Percentiles rank a stretch among this genome's conserved stretches.
phyloP scores from a whole-genome alignment of 2,113 vertebrate species.

The Tachysurus fulvidraco region DNA sequence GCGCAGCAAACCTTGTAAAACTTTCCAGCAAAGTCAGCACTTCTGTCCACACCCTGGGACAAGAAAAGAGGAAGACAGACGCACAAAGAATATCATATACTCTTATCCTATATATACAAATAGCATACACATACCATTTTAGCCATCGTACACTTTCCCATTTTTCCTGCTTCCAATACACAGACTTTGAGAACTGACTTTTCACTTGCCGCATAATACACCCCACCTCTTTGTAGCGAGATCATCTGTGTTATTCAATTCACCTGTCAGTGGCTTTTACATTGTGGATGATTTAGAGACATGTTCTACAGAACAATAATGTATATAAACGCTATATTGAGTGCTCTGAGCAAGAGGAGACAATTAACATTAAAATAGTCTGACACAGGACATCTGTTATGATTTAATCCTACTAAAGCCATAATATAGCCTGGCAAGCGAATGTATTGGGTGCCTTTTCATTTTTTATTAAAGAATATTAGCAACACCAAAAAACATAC shows the following conservation, averaged over 20 bases:
- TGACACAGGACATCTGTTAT: background rate
- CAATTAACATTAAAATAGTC: background rate
- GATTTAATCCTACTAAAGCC: background rate
- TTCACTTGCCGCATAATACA: too few species aligned
- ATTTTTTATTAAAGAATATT: background rate
- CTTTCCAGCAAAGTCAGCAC: slow-evolving; percentile 2
- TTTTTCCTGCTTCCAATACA: too few species aligned
- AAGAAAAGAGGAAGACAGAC: background rate
- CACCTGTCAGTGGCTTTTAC: background rate
- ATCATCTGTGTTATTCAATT: too few species aligned
- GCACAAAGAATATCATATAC: background rate
- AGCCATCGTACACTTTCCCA: too few species aligned
- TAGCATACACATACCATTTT: too few species aligned
- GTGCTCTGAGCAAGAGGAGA: background rate
- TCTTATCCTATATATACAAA: too few species aligned
- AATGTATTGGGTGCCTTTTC: background rate
- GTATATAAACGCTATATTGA: background rate
- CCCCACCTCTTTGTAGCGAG: too few species aligned
- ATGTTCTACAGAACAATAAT: background rate
- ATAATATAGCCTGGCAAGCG: background rate
- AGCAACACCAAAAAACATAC: background rate
- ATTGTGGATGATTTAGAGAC: background rate
- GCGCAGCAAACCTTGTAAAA: background rate
- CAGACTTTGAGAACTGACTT: too few species aligned
- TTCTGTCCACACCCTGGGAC: background rate